Evolutionary conservation across 1,140 invertebrate genomes (phyloP).

Genomic region (Micrasema longulum): DNA sequence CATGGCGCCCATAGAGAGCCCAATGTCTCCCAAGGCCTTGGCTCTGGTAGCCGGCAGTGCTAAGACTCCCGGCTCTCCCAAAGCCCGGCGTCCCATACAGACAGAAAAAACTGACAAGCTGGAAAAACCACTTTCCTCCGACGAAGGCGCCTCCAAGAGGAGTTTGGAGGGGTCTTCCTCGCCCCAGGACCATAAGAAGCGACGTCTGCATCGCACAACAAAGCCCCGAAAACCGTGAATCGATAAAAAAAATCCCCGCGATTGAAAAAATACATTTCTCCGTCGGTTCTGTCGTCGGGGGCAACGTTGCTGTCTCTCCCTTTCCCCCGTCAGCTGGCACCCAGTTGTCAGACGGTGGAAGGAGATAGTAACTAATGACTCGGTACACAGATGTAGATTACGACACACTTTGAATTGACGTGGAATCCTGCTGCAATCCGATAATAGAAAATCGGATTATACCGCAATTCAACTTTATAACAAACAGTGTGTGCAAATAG

Average conservation of each 20-base stretch:
- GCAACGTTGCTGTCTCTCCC: too few relatives aligned
- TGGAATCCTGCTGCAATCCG: not conserved
- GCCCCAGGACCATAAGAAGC: conserved; percentile 49
- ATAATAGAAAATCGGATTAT: too few relatives aligned
- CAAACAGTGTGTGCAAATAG: not conserved
- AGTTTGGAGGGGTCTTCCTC: conserved; percentile 36
- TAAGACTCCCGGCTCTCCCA: conserved; percentile 48
- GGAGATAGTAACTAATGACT: conserved; percentile 12
- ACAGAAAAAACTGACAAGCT: not conserved
- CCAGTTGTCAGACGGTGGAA: not conserved
- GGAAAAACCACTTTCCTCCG: conserved; percentile 33
- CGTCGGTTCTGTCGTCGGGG: not conserved
- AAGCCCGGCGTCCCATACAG: conserved; percentile 45
- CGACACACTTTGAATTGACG: not conserved
- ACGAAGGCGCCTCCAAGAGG: conserved; percentile 48
- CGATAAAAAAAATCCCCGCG: not conserved
- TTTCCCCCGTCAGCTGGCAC: too few relatives aligned
- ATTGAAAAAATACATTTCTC: conserved; percentile 18
- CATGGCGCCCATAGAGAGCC: conserved; percentile 33
- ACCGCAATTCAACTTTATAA: not conserved
- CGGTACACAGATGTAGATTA: conserved; percentile 32
- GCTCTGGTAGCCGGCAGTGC: conserved; percentile 25
- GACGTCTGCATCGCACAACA: conserved; percentile 46
- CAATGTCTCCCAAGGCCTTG: conserved; percentile 44
- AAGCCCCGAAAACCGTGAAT: conserved; percentile 51